Evolutionary conservation across 2,113 vertebrate genomes (phyloP), one percentile per base, ranked within the genome.

Genomic region (Murina feae): DNA sequence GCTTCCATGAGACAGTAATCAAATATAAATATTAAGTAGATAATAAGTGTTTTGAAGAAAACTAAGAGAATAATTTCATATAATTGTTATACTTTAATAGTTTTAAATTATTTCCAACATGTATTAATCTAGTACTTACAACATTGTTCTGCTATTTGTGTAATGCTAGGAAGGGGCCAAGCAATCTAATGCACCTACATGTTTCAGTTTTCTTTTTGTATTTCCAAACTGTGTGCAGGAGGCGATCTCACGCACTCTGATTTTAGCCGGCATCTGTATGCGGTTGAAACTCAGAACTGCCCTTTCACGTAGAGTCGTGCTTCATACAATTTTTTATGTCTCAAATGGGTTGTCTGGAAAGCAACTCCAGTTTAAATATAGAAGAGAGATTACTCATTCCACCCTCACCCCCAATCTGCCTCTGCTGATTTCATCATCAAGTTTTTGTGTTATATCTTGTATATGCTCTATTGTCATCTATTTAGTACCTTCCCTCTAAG

Each of bases 291-390:
- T 82, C 91, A 63, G 18, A 89, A 85, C 75, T 92, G 92, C 55
- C 63, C 66, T 95, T 94, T 95, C 92, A 90, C 25, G 18, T 91
- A 81, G 47, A 94, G 9, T 92, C 86, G 71, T 89, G 42, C 74
- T 94, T 92, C 35, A 60, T 86, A 35, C 53, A 44, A 87, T 84
- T 94, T 96, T 86, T 86, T 49, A 58, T 66, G 82, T 91, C 14
- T 84, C 53, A 91, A 79, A 58, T 72, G 47, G 23, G 55, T 80
- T 90, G 35, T 84, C 86, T 96, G 91, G 55, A 83, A 94, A 84
- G 44, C 71, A 94, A 71, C 30, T 85, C 69, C 86, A 63, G 85
- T 86, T 92, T 96, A 95, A 94, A 92, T 74, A 87, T 72, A 80
- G 75, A 92, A 74, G 37, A 93, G 47, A 60, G 47, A 87, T 92